A percentile compares a stretch with the other conserved stretches of the same genome.
Conservation (phyloP, 92 coral and sea anemone genomes). For the Diadumene lineata region DNA sequence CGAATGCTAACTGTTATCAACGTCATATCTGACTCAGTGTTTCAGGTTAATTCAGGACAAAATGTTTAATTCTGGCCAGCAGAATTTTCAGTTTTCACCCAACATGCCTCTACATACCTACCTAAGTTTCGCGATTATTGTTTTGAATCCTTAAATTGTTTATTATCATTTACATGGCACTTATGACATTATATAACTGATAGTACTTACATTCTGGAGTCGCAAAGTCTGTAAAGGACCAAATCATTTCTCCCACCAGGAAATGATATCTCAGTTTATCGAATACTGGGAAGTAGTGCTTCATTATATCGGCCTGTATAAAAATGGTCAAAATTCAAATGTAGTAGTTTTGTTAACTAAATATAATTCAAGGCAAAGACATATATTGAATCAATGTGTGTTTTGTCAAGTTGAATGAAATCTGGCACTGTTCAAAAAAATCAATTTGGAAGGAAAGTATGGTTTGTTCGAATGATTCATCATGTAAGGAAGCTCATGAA, state of each 20-base stretch:
- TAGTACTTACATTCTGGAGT: conserved; percentile 63
- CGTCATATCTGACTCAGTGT: too few relatives aligned
- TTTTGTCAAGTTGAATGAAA: too few relatives aligned
- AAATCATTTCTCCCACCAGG: conserved; percentile 82
- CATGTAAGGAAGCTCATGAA: too few relatives aligned
- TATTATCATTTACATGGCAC: neutral
- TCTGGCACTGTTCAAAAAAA: too few relatives aligned
- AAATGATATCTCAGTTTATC: conserved; percentile 77
- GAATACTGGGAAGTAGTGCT: conserved; percentile 77
- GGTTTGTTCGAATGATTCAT: too few relatives aligned
- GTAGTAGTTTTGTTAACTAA: neutral
- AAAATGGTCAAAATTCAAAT: neutral
- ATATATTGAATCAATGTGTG: too few relatives aligned
- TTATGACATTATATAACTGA: neutral
- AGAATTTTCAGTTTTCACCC: too few relatives aligned
- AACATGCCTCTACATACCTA: too few relatives aligned
- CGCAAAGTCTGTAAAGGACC: conserved; percentile 86
- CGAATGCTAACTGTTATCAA: too few relatives aligned
- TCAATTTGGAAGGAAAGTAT: too few relatives aligned
- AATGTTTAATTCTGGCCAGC: too few relatives aligned
- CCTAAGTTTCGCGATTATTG: neutral
- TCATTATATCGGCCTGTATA: conserved; percentile 74
- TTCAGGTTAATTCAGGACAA: too few relatives aligned
- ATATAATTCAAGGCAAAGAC: neutral
- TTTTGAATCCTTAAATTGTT: neutral